Conservation (phyloP, 2,888 invertebrate genomes). For the Drosophila aldrichi region DNA sequence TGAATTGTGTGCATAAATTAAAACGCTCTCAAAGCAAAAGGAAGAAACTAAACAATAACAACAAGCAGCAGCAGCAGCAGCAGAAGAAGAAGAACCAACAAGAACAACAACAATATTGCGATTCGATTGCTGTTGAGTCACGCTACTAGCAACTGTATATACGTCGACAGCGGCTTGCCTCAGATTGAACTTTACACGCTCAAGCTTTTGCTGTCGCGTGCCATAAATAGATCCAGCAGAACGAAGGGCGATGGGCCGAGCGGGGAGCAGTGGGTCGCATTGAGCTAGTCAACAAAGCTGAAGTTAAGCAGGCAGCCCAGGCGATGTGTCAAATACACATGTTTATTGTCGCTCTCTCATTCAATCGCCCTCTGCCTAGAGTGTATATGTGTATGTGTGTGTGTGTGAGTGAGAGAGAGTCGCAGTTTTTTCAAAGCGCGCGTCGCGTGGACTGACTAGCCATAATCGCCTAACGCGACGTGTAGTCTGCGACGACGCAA, state of each 20-base stretch:
- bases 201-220: conserved; percentile 20
- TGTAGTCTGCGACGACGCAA: conserved; percentile 16
- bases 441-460: conserved; percentile 17
- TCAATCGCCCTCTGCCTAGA: background rate
- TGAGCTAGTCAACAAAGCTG: background rate
- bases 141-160: background rate
- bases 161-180: background rate
- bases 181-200: conserved; percentile 2
- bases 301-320: background rate
- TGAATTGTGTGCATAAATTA: conserved; percentile 65
- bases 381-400: background rate
- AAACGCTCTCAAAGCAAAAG: conserved; percentile 23
- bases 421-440: conserved; percentile 2
- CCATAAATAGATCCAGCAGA: conserved; percentile 15
- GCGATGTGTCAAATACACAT: background rate
- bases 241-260: too few relatives aligned
- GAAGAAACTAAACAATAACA: conserved; percentile 25
- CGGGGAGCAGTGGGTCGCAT: background rate
- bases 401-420: background rate
- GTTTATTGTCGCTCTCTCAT: too few relatives aligned
- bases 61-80: conserved; percentile 7
- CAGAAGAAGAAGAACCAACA: background rate
- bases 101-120: conserved; percentile 9
- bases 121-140: conserved; percentile 18
- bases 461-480: conserved; percentile 4